Conservation (phyloP, 92 coral and sea anemone species). For the Meandrina meandrites region DNA sequence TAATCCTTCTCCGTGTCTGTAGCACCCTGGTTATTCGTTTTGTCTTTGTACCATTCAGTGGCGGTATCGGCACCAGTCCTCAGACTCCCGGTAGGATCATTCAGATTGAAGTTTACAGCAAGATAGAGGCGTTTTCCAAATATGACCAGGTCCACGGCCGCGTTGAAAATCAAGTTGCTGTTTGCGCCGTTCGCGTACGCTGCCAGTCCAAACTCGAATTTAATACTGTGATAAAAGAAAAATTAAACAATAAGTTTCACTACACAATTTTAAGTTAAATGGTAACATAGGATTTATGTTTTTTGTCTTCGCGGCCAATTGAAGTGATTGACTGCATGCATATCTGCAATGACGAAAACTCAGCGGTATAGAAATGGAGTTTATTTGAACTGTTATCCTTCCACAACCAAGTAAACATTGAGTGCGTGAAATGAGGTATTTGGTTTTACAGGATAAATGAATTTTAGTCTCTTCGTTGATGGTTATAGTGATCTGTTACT, state of each 20-base stretch:
- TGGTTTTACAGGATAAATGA: too few species aligned
- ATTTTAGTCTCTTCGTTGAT: too few species aligned
- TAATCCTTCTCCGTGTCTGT: slow-evolving; percentile 81
- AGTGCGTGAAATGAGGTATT: too few species aligned
- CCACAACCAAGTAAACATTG: too few species aligned
- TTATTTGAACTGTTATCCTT: too few species aligned
- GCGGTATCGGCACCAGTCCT: slow-evolving; percentile 67
- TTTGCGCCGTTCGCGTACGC: slow-evolving; percentile 59
- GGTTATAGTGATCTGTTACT: too few species aligned
- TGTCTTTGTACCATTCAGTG: slow-evolving; percentile 79
- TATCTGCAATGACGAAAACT: too few species aligned
- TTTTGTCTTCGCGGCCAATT: too few species aligned
- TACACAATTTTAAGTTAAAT: too few species aligned
- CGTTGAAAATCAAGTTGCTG: slow-evolving; percentile 71
- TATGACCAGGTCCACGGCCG: slow-evolving; percentile 92
- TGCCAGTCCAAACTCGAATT: slow-evolving; percentile 86
- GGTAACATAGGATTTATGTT: too few species aligned
- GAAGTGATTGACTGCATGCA: too few species aligned
- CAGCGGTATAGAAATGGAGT: too few species aligned
- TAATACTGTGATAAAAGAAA: slow-evolving; percentile 59
- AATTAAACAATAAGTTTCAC: background rate
- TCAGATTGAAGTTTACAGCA: slow-evolving; percentile 66
- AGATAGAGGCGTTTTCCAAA: slow-evolving; percentile 91
- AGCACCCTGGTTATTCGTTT: slow-evolving; percentile 80
- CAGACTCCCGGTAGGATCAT: slow-evolving; percentile 73